Base-by-base conservation (phyloP, 1,140 invertebrate genomes). In the Lordiphosa stackelbergi region DNA sequence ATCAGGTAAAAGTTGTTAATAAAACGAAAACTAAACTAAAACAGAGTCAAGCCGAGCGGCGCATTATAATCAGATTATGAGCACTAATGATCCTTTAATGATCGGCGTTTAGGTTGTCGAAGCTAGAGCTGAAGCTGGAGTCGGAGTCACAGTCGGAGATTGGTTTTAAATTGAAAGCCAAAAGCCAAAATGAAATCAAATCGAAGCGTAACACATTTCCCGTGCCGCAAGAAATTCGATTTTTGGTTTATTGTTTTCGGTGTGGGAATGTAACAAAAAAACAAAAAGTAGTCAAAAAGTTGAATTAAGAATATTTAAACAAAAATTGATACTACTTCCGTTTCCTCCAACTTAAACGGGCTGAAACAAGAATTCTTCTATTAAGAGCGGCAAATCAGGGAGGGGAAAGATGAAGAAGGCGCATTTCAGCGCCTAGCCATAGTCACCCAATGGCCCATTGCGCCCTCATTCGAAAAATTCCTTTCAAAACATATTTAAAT, bases 51-150 rank as follows among this genome's bases (percentile, higher is more conserved):
- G 75, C 77, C 59, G 77, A 69, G 28, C 28, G 28, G 77, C 71
- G 75, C 75, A 83, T 83, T 85, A 85, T 85, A 85, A 85, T 85
- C 81, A 85, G 81, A 85, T 85, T 85, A 85, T 85, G 81, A 77
- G 40, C 72, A 73, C 81, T 85, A 85, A 85, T 85, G 81, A 85
- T 85, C 81, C 81, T 85, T 85, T 85, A 85, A 85, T 85, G 73
- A 85, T 77, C 81, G 66, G 56, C 81, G 81, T 85, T 85, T 85
- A 85, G 69, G 54, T 83, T 53, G 28, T 60, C 55, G 41, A 35
- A 13, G 43, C 36, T 36, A 8, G 28, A 31, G 58, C 43, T 48
- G 37, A 28, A 41, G 56, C 56, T 62, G n/a, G n/a, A n/a, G n/a
- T n/a, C n/a, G 16, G 63, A 51, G 53, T 51, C 11, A 37, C 11